Percentiles rank a stretch among this genome's conserved stretches.
These are phyloP conservation scores for Gymnobelideus leadbeateri DNA, from an alignment of 2,113 vertebrate species.

Conservation along the genomic window DNA sequence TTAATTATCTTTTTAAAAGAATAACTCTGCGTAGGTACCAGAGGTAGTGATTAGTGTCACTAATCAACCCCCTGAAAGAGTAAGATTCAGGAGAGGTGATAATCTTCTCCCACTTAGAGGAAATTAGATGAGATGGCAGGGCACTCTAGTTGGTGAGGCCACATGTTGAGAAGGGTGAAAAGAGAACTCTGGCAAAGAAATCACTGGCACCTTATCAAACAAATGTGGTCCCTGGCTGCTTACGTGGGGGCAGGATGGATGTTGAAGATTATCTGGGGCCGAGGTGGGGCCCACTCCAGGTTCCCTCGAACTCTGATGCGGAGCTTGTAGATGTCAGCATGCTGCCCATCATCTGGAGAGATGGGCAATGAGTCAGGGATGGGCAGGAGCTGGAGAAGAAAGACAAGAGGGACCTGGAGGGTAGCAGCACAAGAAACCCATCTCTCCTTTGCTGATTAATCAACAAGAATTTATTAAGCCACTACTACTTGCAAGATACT, in stretches of 20 bases:
- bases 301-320: constrained; percentile 97
- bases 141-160: neutral
- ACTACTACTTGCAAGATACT: neutral
- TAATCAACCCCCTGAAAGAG: neutral
- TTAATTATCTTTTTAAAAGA: neutral
- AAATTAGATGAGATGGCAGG: neutral
- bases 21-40: neutral
- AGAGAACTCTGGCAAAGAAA: neutral
- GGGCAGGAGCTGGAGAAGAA: constrained; percentile 90
- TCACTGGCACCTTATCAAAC: neutral
- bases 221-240: constrained; percentile 56
- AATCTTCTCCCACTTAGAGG: neutral
- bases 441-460: neutral
- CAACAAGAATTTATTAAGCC: neutral
- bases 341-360: constrained; percentile 96
- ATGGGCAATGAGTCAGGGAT: constrained; percentile 97
- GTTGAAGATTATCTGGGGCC: constrained; percentile 99
- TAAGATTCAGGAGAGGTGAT: neutral
- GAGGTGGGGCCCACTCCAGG: constrained; percentile 96
- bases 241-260: constrained; percentile 95
- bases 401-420: constrained; percentile 11
- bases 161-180: neutral
- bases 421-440: neutral
- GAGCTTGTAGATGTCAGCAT: constrained; percentile 96
- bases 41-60: neutral